These are phyloP conservation scores for Catostylus mosaicus DNA, from an alignment of 30 jellyfish, hydroid and myxozoan genomes.

Conservation along the genomic window DNA sequence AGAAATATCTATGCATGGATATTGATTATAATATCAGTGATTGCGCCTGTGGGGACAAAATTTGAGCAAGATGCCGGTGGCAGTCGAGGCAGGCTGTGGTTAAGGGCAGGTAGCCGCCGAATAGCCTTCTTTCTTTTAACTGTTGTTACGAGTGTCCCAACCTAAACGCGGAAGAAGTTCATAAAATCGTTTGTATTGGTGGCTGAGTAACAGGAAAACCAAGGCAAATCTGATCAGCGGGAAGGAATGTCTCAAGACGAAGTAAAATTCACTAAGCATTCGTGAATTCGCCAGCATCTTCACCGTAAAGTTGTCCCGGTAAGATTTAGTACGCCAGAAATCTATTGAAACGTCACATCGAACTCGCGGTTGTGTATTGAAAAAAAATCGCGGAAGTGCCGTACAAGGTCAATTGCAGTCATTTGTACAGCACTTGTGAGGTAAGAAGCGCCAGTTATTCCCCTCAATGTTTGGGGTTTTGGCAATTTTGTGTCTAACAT, in stretches of 20 bases:
- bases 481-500: too few relatives aligned
- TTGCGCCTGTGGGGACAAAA: too few relatives aligned
- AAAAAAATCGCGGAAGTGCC: slow-evolving; percentile 55
- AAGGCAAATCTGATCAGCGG: slow-evolving; percentile 19
- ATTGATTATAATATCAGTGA: too few relatives aligned
- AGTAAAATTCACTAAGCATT: background rate
- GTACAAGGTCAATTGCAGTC: slow-evolving; percentile 3
- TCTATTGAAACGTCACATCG: slow-evolving; percentile 14
- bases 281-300: background rate
- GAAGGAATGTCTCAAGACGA: background rate
- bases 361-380: slow-evolving; percentile 16
- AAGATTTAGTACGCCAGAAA: slow-evolving; percentile 9
- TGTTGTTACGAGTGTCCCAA: background rate
- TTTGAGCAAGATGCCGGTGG: too few relatives aligned
- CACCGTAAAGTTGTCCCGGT: background rate
- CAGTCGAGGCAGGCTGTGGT: background rate
- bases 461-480: background rate
- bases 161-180: slow-evolving; percentile 78
- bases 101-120: slow-evolving; percentile 7
- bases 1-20: too few relatives aligned
- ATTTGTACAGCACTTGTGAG: slow-evolving; percentile 11
- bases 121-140: background rate
- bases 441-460: background rate
- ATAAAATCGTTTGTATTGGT: slow-evolving; percentile 12
- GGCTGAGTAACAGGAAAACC: slow-evolving; percentile 37